Percentiles rank a stretch among this genome's conserved stretches.
phyloP scores from a whole-genome alignment of 2,113 vertebrate species.

The Tragelaphus buxtoni region DNA sequence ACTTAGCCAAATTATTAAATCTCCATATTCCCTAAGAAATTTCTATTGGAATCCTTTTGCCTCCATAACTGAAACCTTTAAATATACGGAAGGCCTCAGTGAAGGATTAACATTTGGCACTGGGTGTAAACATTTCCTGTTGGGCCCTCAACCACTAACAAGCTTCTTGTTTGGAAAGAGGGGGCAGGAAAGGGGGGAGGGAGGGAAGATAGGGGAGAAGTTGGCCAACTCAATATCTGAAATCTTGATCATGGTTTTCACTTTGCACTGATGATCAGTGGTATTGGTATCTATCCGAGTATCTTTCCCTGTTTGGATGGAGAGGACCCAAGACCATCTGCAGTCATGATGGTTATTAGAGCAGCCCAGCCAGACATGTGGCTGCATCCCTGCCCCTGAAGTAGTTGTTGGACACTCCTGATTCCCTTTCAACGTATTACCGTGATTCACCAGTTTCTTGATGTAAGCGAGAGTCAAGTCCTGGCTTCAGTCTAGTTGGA shows the following conservation, averaged over 20 bases:
- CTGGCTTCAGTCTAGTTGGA: constrained; percentile 77
- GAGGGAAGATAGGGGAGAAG: neutral
- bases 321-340: constrained; percentile 80
- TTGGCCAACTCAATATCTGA: constrained; percentile 69
- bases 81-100: constrained; percentile 15
- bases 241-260: constrained; percentile 67
- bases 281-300: constrained; percentile 76
- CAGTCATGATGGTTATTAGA: constrained; percentile 74
- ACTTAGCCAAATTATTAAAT: constrained; percentile 46
- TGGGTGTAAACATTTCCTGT: constrained; percentile 52
- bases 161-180: constrained; percentile 57
- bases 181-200: neutral
- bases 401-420: constrained; percentile 84
- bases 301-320: constrained; percentile 81
- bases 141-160: constrained; percentile 53
- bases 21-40: neutral
- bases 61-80: constrained; percentile 42
- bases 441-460: constrained; percentile 81
- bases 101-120: constrained; percentile 64
- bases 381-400: constrained; percentile 84
- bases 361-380: constrained; percentile 84
- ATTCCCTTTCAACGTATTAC: constrained; percentile 78
- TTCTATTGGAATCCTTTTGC: constrained; percentile 43
- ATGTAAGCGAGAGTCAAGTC: constrained; percentile 73
- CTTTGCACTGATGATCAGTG: constrained; percentile 75